A percentile compares a stretch with the other conserved stretches of the same genome.
These are phyloP conservation scores for Prosapia bicincta DNA, from an alignment of 2,888 invertebrate species.

Conservation along the genomic window DNA sequence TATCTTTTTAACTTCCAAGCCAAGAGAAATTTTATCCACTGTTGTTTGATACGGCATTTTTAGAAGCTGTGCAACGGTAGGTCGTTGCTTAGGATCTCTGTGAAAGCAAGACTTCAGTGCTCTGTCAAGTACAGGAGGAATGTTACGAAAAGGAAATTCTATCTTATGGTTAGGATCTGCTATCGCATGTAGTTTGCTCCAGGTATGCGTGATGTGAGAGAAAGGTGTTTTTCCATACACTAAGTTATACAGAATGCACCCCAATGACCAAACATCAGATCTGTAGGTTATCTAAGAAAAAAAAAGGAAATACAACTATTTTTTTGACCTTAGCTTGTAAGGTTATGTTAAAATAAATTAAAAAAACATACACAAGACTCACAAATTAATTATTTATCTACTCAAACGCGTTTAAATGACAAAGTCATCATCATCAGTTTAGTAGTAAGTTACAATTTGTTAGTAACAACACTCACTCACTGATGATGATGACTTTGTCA, in stretches of 20 bases:
- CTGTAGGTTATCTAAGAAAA: slow-evolving; percentile 73
- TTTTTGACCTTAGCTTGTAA: too few species aligned
- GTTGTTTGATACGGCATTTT: slow-evolving; percentile 47
- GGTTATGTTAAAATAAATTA: too few species aligned
- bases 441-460: too few species aligned
- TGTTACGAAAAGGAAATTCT: slow-evolving; percentile 57
- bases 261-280: slow-evolving; percentile 97
- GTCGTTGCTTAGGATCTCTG: slow-evolving; percentile 67
- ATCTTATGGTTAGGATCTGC: slow-evolving; percentile 69
- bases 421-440: too few species aligned
- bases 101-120: slow-evolving; percentile 70
- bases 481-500: too few species aligned
- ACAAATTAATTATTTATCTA: too few species aligned
- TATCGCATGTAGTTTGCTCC: slow-evolving; percentile 75
- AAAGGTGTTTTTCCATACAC: slow-evolving; percentile 91
- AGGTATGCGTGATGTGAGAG: slow-evolving; percentile 68
- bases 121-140: slow-evolving; percentile 57
- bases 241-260: slow-evolving; percentile 92
- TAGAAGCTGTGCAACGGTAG: slow-evolving; percentile 71
- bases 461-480: too few species aligned
- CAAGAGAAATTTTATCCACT: slow-evolving; percentile 15
- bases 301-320: too few species aligned
- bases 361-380: too few species aligned
- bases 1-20: neutral
- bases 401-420: too few species aligned